These are phyloP conservation scores for Montipora sp. DNA, from an alignment of 64 coral and sea anemone genomes.

Conservation along the genomic window DNA sequence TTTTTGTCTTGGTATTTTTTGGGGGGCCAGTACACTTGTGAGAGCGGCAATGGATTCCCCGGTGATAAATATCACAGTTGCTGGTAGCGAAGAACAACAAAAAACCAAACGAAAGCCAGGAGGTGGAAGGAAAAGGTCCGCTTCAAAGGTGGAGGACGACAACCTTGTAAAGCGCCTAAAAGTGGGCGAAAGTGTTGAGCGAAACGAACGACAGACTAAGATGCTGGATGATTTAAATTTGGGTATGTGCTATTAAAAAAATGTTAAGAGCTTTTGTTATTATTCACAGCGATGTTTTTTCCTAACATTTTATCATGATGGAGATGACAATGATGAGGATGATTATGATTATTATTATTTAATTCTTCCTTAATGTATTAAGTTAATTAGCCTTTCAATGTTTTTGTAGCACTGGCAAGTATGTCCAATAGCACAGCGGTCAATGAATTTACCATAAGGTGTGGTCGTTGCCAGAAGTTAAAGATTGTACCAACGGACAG, in stretches of 20 bases:
- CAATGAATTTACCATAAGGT: conserved; percentile 34
- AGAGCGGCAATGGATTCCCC: conserved; percentile 27
- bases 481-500: conserved; percentile 43
- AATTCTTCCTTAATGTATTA: background rate
- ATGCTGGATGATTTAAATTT: background rate
- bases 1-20: too few relatives aligned
- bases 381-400: background rate
- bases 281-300: too few relatives aligned
- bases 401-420: conserved; percentile 15
- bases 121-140: too few relatives aligned
- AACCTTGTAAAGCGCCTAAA: background rate
- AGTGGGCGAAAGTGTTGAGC: too few relatives aligned
- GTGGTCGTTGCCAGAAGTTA: conserved; percentile 34
- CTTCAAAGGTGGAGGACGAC: conserved; percentile 43
- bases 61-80: conserved; percentile 58
- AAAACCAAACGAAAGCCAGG: conserved; percentile 17
- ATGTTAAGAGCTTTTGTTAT: too few relatives aligned
- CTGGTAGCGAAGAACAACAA: conserved; percentile 1
- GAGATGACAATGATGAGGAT: too few relatives aligned
- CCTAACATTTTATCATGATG: background rate
- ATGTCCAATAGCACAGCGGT: conserved; percentile 14
- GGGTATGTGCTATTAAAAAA: too few relatives aligned
- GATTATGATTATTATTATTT: too few relatives aligned
- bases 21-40: too few relatives aligned
- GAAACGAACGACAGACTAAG: too few relatives aligned